Evolutionary conservation across 2,797 vertebrate species (phyloP).

Genomic region (Muscicapa striata): DNA sequence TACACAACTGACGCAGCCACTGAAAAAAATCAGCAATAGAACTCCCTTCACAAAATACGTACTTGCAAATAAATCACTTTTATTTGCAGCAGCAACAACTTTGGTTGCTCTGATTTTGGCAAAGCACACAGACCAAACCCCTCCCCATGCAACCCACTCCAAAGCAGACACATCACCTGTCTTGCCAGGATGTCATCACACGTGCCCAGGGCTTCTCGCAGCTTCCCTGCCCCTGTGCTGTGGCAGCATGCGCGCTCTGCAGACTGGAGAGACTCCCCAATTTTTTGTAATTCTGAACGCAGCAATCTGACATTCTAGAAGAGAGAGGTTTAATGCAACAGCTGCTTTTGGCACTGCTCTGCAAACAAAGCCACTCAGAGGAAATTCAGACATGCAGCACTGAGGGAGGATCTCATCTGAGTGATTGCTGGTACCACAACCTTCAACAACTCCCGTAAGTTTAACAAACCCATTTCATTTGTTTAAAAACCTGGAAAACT

Average conservation of each 20-base stretch:
- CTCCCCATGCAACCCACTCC: not conserved
- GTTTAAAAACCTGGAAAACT: not conserved
- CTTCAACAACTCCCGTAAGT: not conserved
- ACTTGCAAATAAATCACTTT: not conserved
- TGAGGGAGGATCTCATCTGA: not conserved
- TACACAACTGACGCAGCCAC: not conserved
- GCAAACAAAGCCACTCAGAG: not conserved
- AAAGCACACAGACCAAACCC: not conserved
- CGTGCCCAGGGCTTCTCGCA: conserved; percentile 81
- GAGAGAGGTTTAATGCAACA: not conserved
- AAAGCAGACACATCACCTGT: conserved; percentile 81
- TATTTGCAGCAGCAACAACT: not conserved
- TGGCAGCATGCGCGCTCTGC: conserved; percentile 94
- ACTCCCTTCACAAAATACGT: not conserved
- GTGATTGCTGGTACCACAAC: not conserved
- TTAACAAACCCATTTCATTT: not conserved
- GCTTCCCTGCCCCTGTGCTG: conserved; percentile 88
- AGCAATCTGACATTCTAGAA: conserved; percentile 88
- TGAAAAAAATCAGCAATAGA: not conserved
- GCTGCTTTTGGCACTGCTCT: not conserved
- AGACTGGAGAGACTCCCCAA: conserved; percentile 87
- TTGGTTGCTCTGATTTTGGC: not conserved
- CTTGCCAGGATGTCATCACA: conserved; percentile 89
- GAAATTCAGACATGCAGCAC: not conserved
- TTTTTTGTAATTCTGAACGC: conserved; percentile 83